Base-by-base conservation (phyloP, 2,797 vertebrate genomes). In the Callimico goeldii region DNA sequence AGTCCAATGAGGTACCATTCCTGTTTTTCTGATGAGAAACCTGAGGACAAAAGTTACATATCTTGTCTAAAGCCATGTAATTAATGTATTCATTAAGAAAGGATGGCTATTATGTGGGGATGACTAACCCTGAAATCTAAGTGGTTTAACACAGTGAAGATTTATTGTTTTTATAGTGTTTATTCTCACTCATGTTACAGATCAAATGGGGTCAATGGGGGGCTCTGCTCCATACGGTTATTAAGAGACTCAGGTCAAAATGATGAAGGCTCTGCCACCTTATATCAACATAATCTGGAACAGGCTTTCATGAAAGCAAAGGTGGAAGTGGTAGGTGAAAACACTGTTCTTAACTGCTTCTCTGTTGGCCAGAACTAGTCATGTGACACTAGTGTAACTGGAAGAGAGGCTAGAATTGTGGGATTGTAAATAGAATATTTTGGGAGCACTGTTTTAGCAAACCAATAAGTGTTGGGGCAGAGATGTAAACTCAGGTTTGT, bases 231-330 rank as follows among this genome's bases (percentile, higher is more conserved):
- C 22, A 26, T 80, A 41, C 1, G 91, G 8, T 81, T 80, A 39
- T 39, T 92, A 43, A 88, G 85, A 75, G 52, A 97, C 48, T 30
- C 57, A 87, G 67, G 72, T 30, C 57, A 84, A 73, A 64, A 41
- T 84, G 20, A 77, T 24, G 12, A n/a, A 26, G 1, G 8, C 15
- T 82, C 13, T 95, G n/a, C 19, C 14, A 87, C 1, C 22, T 94
- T 90, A 9, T 90, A 39, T 57, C 30, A 94, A 39, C 19, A 55
- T 81, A 7, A 92, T 80, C 55, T 76, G 46, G n/a, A 41, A 86
- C 43, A 93, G 24, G 24, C 91, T 91, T 94, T 52, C 24, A 36
- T 61, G 72, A 96, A 94, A 96, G 73, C 48, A 90, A 90, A 90
- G 5, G 50, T 92, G 14, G 75, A 82, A 94, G 36, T 55, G 83